These are phyloP conservation scores for Propithecus perrieri DNA, from an alignment of 2,797 vertebrate genomes.

Conservation along the genomic window DNA sequence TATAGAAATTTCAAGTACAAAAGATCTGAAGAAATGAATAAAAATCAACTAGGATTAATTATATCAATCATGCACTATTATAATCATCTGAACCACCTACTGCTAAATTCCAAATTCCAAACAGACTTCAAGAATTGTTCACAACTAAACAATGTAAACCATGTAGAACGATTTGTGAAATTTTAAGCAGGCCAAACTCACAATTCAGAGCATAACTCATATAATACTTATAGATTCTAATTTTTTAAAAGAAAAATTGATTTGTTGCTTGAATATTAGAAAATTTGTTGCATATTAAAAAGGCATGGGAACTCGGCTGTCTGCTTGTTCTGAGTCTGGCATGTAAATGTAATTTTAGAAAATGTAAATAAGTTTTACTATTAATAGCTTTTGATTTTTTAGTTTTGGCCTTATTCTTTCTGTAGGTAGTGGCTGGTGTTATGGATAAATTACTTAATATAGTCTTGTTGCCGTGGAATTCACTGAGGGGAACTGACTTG, in stretches of 20 bases:
- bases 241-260: neutral
- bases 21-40: slow-evolving; percentile 46
- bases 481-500: neutral
- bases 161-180: neutral
- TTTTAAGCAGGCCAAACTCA: neutral
- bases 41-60: slow-evolving; percentile 26
- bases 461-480: neutral
- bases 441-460: neutral
- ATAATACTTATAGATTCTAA: neutral
- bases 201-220: neutral
- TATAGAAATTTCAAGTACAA: slow-evolving; percentile 29
- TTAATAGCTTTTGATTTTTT: neutral
- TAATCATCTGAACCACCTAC: neutral
- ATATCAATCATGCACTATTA: neutral
- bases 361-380: neutral
- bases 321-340: neutral
- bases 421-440: neutral
- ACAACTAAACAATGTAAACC: neutral
- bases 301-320: neutral
- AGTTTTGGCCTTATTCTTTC: neutral
- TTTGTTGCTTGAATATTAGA: neutral
- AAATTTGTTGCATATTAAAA: neutral
- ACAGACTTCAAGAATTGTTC: slow-evolving; percentile 36
- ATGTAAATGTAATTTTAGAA: neutral
- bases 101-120: slow-evolving; percentile 26